Evolutionary conservation across 2,797 vertebrate species (phyloP).

Genomic region (Otus scops): DNA sequence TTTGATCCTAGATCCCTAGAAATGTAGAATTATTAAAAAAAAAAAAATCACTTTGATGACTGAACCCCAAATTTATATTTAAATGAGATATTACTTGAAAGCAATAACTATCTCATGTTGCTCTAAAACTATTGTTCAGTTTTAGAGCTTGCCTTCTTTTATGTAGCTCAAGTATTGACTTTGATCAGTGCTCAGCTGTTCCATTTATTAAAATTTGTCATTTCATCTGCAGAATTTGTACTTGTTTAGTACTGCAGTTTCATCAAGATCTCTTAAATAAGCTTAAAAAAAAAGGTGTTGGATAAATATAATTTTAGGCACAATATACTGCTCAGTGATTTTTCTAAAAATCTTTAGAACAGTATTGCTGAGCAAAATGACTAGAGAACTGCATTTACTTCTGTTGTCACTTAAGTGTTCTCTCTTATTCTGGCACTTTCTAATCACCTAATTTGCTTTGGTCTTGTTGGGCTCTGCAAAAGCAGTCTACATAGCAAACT

Average conservation of each 20-base stretch:
- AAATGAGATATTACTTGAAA: conserved; percentile 54
- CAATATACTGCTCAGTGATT: background rate
- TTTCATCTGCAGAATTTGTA: conserved; percentile 3
- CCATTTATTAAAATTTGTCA: background rate
- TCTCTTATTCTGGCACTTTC: conserved; percentile 53
- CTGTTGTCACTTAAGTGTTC: conserved; percentile 8
- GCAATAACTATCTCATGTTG: background rate
- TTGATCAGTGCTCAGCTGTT: conserved; percentile 1
- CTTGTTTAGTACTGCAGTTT: background rate
- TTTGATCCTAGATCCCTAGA: conserved; percentile 50
- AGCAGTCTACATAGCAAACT: conserved; percentile 19
- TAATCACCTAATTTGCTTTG: conserved; percentile 65
- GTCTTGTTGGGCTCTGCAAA: conserved; percentile 51
- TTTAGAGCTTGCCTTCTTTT: conserved; percentile 37
- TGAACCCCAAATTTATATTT: conserved; percentile 68
- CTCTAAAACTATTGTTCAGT: background rate
- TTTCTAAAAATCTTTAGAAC: background rate
- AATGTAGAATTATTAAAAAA: conserved; percentile 15
- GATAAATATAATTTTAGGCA: background rate
- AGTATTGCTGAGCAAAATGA: background rate
- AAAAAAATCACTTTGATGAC: conserved; percentile 57
- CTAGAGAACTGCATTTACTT: conserved; percentile 1
- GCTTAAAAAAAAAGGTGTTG: background rate
- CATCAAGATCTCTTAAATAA: background rate
- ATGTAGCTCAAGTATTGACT: conserved; percentile 40